phyloP scores from a whole-genome alignment of 2,113 vertebrate species.

The Nestor notabilis region DNA sequence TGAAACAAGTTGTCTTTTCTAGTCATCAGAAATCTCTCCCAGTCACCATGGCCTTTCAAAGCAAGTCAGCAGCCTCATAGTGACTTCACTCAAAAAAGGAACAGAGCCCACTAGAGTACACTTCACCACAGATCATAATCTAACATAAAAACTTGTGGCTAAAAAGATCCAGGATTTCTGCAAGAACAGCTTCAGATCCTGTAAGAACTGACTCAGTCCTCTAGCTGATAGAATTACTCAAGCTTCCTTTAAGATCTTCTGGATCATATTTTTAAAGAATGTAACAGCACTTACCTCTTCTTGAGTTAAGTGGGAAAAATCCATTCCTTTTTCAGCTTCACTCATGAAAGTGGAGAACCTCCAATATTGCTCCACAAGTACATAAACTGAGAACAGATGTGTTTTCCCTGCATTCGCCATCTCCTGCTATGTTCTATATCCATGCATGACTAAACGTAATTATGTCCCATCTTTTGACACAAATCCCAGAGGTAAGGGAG shows the following conservation, averaged over 20 bases:
- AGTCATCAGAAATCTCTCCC: not conserved
- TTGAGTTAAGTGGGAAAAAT: not conserved
- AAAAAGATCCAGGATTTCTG: not conserved
- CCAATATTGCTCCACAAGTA: not conserved
- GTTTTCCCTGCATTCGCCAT: not conserved
- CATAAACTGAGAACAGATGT: not conserved
- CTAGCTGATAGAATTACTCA: not conserved
- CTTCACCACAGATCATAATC: not conserved
- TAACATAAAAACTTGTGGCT: not conserved
- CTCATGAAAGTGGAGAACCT: not conserved
- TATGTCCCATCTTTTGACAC: not conserved
- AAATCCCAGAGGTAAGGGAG: not conserved
- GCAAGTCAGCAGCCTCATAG: not conserved
- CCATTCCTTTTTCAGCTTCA: not conserved
- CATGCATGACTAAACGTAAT: not conserved
- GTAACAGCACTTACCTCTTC: not conserved
- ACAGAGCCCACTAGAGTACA: not conserved
- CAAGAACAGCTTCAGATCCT: not conserved
- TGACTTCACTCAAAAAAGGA: not conserved
- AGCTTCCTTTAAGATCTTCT: not conserved
- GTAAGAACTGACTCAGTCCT: not conserved
- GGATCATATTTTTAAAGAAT: not conserved
- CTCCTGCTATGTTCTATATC: not conserved
- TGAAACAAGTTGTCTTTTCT: not conserved
- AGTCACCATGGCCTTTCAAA: not conserved